These are phyloP conservation scores for Limonius californicus DNA, from an alignment of 1,140 invertebrate species.

Conservation along the genomic window DNA sequence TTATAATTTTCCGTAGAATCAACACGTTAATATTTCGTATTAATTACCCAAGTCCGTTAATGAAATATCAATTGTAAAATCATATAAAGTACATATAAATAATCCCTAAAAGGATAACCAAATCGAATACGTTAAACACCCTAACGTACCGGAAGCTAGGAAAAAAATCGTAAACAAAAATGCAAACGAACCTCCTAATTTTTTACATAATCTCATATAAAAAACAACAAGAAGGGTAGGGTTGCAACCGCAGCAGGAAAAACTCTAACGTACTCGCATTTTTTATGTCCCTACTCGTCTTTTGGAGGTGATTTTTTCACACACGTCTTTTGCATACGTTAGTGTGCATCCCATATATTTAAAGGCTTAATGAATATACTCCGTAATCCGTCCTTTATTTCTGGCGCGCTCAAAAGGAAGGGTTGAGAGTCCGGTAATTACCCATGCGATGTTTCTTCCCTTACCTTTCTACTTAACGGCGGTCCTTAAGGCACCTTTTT, in stretches of 20 bases:
- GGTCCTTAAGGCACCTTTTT: neutral
- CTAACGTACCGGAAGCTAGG: neutral
- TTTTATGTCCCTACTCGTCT: neutral
- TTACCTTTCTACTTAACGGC: slow-evolving; percentile 5
- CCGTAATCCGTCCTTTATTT: slow-evolving; percentile 18
- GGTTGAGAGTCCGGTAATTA: slow-evolving; percentile 19
- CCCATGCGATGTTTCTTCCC: slow-evolving; percentile 25
- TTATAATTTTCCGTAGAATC: too few species aligned
- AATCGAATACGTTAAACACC: too few species aligned
- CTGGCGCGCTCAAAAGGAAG: slow-evolving; percentile 11
- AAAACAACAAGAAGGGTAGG: neutral
- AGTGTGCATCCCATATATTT: slow-evolving; percentile 16
- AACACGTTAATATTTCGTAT: too few species aligned
- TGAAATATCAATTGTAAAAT: too few species aligned
- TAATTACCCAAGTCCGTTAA: too few species aligned
- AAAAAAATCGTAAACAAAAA: neutral
- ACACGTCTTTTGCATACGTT: slow-evolving; percentile 24
- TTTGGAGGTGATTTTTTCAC: slow-evolving; percentile 18
- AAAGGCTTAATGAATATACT: slow-evolving; percentile 20
- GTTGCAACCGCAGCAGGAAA: slow-evolving; percentile 4
- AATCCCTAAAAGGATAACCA: too few species aligned
- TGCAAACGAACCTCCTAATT: slow-evolving; percentile 13
- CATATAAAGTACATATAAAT: too few species aligned
- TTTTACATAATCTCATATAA: neutral
- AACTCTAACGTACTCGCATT: slow-evolving; percentile 6